Evolutionary conservation across 2,888 invertebrate species (phyloP).

Genomic region (Ophion obscuratus): DNA sequence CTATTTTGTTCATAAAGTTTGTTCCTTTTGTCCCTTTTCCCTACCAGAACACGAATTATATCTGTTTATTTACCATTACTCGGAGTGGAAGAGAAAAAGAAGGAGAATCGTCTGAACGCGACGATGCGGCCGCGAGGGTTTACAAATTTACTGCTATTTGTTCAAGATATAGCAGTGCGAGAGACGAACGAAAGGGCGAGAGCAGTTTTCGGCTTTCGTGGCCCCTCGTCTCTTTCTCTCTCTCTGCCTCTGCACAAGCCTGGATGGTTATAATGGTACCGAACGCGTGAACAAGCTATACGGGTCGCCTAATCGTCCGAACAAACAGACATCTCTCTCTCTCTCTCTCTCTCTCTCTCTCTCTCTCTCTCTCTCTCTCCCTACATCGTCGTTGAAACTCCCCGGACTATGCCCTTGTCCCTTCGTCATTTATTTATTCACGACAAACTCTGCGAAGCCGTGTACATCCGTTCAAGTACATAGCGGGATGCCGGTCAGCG

Average conservation of each 20-base stretch:
- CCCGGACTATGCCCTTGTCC: neutral
- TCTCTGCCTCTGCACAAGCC: neutral
- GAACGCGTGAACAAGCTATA: slow-evolving; percentile 58
- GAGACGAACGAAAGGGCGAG: neutral
- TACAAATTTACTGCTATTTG: slow-evolving; percentile 71
- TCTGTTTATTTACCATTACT: slow-evolving; percentile 72
- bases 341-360: too few species aligned
- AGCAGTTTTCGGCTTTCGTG: slow-evolving; percentile 37
- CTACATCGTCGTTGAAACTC: slow-evolving; percentile 4
- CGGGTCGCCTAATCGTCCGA: slow-evolving; percentile 69
- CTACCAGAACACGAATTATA: slow-evolving; percentile 67
- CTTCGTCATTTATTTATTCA: slow-evolving; percentile 47
- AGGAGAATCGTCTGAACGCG: slow-evolving; percentile 41
- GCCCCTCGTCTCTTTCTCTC: neutral
- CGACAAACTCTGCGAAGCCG: slow-evolving; percentile 24
- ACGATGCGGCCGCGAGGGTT: slow-evolving; percentile 34
- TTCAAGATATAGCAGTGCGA: slow-evolving; percentile 66
- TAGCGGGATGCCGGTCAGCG: neutral
- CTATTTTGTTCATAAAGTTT: slow-evolving; percentile 54
- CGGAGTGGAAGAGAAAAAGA: slow-evolving; percentile 20
- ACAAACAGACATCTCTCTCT: slow-evolving; percentile 60
- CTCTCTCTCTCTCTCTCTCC: slow-evolving; percentile 15
- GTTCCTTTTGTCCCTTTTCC: slow-evolving; percentile 51
- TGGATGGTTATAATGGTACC: neutral
- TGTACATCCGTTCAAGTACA: neutral